Base-by-base conservation (phyloP, 1,140 invertebrate species). In the Gonioctena quinquepunctata region DNA sequence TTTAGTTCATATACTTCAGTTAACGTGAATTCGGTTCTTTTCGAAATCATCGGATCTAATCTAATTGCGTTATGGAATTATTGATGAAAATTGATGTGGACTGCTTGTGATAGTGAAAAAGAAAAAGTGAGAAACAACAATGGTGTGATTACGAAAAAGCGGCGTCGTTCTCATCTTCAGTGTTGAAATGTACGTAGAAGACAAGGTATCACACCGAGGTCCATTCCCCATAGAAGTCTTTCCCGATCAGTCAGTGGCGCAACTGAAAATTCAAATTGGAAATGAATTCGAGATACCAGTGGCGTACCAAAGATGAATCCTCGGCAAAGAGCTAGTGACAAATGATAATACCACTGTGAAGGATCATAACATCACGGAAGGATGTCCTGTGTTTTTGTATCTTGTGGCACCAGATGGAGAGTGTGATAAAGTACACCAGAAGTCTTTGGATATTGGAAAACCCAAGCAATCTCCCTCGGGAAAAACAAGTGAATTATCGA, bases 181-280 rank as follows among this genome's bases (percentile, higher is more conserved):
- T 69, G 86, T 93, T 22, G 89, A 92, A 75, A 89, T 94, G 84
- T 93, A 89, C 81, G 90, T 94, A 21, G 92, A 94, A 81, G 91
- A 93, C 80, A 89, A 89, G 80, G 84, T 90, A 50, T 89, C 89
- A 7, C 90, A 92, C 77, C 88, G 90, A 80, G 91, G 91, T 1
- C 91, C 91, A 25, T 89, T 93, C 79, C 87, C 87, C 4, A 80
- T 94, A 48, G 84, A 87, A 81, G 88, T 94, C 57, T 83, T 82
- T 69, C 82, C 85, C 27, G 81, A 81, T 16, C 91, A 90, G 85
- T 92, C 90, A 33, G 86, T 94, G 1, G 83, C 83, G 28, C 86
- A 93, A 68, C 80, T 94, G 27, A 93, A 93, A 80, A 76, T 79
- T 18, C 88, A 91, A 85, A 86, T 93, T 42, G 85, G 89, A 68